A percentile compares a stretch with the other conserved stretches of the same genome.
phyloP scores from a whole-genome alignment of 1,140 invertebrate genomes.

The Polyergus mexicanus region DNA sequence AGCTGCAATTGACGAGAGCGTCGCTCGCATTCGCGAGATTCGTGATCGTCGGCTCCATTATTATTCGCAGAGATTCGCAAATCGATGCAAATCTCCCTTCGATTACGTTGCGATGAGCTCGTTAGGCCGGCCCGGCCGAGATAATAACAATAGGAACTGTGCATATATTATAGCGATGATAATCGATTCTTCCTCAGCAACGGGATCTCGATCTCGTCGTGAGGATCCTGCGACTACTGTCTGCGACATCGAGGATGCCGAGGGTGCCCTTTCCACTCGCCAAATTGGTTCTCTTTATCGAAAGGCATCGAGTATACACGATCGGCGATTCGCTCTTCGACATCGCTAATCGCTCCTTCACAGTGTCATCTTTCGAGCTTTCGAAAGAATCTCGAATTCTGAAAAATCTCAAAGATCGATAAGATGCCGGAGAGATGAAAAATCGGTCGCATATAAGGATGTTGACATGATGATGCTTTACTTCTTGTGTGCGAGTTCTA shows the following conservation, averaged over 20 bases:
- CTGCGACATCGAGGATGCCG: background rate
- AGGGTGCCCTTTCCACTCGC: background rate
- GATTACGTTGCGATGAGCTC: background rate
- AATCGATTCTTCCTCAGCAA: background rate
- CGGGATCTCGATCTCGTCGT: background rate
- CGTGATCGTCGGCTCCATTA: constrained; percentile 5
- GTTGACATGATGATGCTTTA: background rate
- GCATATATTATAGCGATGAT: background rate
- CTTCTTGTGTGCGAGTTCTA: background rate
- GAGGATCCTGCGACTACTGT: background rate
- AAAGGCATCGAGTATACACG: background rate
- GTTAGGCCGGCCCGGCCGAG: background rate
- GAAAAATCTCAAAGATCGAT: background rate
- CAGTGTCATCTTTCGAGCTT: background rate
- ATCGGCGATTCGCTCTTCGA: background rate
- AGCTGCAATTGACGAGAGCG: constrained; percentile 19
- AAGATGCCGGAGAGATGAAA: background rate
- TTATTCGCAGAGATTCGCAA: background rate
- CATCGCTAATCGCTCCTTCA: constrained; percentile 15
- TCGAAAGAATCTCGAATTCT: background rate
- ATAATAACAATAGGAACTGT: background rate
- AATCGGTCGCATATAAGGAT: background rate
- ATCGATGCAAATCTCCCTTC: background rate
- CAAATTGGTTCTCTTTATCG: background rate
- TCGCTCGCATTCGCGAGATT: constrained; percentile 10